Percentiles rank a stretch among this genome's conserved stretches.
Evolutionary conservation across 2,888 invertebrate species (phyloP).

Genomic region (Loripinus fragilis): DNA sequence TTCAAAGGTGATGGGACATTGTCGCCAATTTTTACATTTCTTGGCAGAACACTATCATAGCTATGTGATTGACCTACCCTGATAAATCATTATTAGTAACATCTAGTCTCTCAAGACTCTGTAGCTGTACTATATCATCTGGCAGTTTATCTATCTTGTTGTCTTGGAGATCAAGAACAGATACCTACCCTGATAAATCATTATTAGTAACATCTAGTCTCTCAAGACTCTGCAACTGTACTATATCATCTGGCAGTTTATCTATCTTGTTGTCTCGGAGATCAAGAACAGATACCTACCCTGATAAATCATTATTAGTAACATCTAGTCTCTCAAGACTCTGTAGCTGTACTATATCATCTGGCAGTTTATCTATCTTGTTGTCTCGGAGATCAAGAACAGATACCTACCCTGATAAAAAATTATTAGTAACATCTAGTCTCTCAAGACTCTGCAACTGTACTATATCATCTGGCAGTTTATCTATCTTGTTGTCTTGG

Average conservation of each 20-base stretch:
- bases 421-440: constrained; percentile 93
- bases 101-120: constrained; percentile 92
- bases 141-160: constrained; percentile 86
- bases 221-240: constrained; percentile 89
- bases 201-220: constrained; percentile 94
- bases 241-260: constrained; percentile 91
- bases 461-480: constrained; percentile 91
- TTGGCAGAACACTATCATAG: too few relatives aligned
- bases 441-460: constrained; percentile 90
- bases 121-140: constrained; percentile 90
- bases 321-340: constrained; percentile 92
- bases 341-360: constrained; percentile 90
- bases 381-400: constrained; percentile 92
- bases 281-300: constrained; percentile 87
- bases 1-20: too few relatives aligned
- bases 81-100: constrained; percentile 90
- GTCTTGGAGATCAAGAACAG: too few relatives aligned
- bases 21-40: too few relatives aligned
- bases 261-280: constrained; percentile 92
- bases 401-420: constrained; percentile 85
- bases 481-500: constrained; percentile 91
- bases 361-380: constrained; percentile 90
- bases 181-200: constrained; percentile 85
- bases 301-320: constrained; percentile 89
- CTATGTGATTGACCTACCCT: constrained; percentile 81